Conservation (phyloP, 2,113 vertebrate species). For the Abramis brama region DNA sequence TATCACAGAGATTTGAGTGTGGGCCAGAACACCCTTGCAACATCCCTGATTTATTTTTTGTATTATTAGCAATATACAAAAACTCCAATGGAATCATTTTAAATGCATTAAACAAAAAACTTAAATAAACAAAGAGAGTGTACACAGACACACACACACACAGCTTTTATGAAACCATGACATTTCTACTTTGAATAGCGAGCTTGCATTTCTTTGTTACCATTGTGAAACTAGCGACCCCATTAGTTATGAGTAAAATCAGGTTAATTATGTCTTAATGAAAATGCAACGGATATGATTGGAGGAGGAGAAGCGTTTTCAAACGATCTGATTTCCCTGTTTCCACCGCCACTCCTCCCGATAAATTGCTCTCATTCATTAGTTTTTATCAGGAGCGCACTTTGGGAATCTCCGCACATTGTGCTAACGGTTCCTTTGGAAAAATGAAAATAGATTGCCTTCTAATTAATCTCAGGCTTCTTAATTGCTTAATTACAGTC, state of each 20-base stretch:
- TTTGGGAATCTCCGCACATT: conserved; percentile 68
- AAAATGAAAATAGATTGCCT: conserved; percentile 69
- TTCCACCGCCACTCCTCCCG: conserved; percentile 58
- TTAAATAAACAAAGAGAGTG: not conserved
- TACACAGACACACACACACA: too few species aligned
- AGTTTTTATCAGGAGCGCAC: conserved; percentile 68
- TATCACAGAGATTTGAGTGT: not conserved
- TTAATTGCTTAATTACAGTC: conserved; percentile 77
- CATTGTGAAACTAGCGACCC: conserved; percentile 48
- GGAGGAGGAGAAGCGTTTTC: conserved; percentile 60
- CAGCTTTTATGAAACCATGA: not conserved
- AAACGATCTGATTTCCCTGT: conserved; percentile 57
- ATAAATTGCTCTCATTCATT: conserved; percentile 69
- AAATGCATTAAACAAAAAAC: not conserved
- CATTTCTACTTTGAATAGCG: not conserved
- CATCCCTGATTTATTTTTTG: too few species aligned
- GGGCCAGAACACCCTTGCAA: too few species aligned
- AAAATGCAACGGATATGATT: conserved; percentile 71
- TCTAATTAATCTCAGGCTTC: conserved; percentile 72
- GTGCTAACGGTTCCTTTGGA: conserved; percentile 66
- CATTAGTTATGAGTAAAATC: conserved; percentile 62
- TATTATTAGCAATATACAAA: too few species aligned
- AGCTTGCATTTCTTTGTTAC: conserved; percentile 38
- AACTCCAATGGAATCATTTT: not conserved
- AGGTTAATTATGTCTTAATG: conserved; percentile 70